Conservation (phyloP, 2,113 vertebrate genomes). For the Pelodiscus sinensis region DNA sequence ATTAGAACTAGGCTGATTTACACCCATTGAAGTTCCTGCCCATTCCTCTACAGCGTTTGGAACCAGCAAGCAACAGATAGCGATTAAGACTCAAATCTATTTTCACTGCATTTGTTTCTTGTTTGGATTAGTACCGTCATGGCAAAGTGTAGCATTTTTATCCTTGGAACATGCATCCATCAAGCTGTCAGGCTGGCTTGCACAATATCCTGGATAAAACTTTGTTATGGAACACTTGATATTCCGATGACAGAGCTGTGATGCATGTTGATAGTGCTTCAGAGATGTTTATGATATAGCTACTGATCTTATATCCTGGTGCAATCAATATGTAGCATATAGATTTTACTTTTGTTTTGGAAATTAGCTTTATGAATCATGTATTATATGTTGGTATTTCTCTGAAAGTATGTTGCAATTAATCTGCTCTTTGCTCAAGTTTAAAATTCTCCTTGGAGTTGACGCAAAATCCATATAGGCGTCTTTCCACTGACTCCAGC, state of each 20-base stretch:
- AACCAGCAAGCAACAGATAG: not conserved
- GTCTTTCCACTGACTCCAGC: not conserved
- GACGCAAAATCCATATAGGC: not conserved
- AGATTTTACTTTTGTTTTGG: not conserved
- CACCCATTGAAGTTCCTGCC: not conserved
- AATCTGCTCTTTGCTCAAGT: accelerated
- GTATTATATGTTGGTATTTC: not conserved
- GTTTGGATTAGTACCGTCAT: not conserved
- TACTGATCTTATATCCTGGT: not conserved
- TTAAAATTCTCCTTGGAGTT: too few species aligned
- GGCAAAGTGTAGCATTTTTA: not conserved
- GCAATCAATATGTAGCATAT: not conserved
- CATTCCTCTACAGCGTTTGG: not conserved
- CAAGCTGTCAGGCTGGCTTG: not conserved
- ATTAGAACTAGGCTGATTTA: not conserved
- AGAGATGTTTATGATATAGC: not conserved
- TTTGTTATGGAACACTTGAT: not conserved
- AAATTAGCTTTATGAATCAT: accelerated
- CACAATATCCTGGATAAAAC: not conserved
- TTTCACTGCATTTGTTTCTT: not conserved
- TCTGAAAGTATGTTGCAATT: accelerated
- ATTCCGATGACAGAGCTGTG: not conserved
- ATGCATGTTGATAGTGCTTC: not conserved
- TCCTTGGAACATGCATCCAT: not conserved
- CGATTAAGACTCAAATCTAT: not conserved